Conservation (phyloP, 92 coral and sea anemone genomes). For the Meandrina meandrites region DNA sequence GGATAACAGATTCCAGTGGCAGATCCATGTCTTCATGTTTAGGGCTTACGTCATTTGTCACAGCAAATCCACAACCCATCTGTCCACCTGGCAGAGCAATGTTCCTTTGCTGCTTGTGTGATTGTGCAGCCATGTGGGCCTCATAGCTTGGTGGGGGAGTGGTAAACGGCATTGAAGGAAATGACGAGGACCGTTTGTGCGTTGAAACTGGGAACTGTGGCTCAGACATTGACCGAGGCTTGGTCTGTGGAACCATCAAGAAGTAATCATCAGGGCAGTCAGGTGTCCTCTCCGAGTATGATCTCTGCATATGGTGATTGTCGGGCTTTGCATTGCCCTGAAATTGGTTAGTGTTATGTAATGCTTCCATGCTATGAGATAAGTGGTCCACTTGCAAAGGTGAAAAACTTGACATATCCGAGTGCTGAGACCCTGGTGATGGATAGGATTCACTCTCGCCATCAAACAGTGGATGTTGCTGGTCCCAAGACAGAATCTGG, state of each 20-base stretch:
- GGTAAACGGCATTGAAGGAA: conserved; percentile 61
- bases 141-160: conserved; percentile 90
- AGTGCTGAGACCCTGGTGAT: conserved; percentile 41
- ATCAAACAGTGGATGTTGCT: conserved; percentile 67
- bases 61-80: conserved; percentile 37
- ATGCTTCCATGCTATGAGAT: conserved; percentile 34
- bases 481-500: conserved; percentile 54
- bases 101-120: conserved; percentile 63
- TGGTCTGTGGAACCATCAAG: conserved; percentile 62
- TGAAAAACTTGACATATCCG: conserved; percentile 50
- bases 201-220: conserved; percentile 72
- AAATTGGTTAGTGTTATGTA: conserved; percentile 12
- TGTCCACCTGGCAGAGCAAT: conserved; percentile 45
- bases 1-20: conserved; percentile 63
- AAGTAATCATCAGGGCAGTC: conserved; percentile 58
- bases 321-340: conserved; percentile 34
- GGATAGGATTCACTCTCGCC: conserved; percentile 53
- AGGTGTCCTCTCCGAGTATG: conserved; percentile 71
- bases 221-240: conserved; percentile 86
- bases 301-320: conserved; percentile 63
- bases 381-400: conserved; percentile 49
- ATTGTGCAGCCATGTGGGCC: conserved; percentile 85
- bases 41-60: conserved; percentile 36
- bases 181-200: conserved; percentile 72
- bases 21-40: conserved; percentile 69